Percentiles rank a stretch among this genome's conserved stretches.
Conservation (phyloP, 2,113 vertebrate species). For the Ivindomyrus marchei region DNA sequence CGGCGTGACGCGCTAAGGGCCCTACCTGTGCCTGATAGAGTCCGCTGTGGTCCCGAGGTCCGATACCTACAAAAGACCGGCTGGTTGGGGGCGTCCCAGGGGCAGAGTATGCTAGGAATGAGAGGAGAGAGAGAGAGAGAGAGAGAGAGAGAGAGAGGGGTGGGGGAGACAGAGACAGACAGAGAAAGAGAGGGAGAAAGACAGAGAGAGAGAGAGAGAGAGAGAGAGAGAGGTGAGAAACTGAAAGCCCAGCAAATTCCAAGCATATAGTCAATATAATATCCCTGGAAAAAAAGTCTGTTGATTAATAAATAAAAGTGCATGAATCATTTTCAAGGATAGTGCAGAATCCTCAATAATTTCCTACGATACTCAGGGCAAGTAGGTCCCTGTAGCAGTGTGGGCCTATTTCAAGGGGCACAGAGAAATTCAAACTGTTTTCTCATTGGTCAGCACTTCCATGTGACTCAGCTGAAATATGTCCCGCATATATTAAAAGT, state of each 20-base stretch:
- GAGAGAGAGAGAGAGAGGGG: background rate
- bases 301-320: background rate
- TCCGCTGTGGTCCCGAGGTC: slow-evolving; percentile 83
- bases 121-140: background rate
- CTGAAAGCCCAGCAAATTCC: background rate
- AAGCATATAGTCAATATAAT: background rate
- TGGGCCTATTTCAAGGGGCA: background rate
- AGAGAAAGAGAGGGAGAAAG: no score
- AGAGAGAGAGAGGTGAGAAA: no score
- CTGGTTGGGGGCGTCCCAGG: slow-evolving; percentile 88
- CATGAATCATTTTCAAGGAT: background rate
- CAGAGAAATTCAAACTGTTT: background rate
- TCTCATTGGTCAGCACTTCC: background rate
- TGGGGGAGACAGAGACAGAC: no score
- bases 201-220: background rate
- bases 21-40: slow-evolving; percentile 92
- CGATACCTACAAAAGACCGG: slow-evolving; percentile 89
- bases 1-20: background rate
- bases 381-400: background rate
- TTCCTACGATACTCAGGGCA: background rate
- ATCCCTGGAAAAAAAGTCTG: background rate
- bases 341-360: background rate
- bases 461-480: background rate
- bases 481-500: background rate
- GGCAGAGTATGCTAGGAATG: slow-evolving; percentile 80